These are phyloP conservation scores for Tetraneura akinire DNA, from an alignment of 1,140 invertebrate genomes.

Conservation along the genomic window DNA sequence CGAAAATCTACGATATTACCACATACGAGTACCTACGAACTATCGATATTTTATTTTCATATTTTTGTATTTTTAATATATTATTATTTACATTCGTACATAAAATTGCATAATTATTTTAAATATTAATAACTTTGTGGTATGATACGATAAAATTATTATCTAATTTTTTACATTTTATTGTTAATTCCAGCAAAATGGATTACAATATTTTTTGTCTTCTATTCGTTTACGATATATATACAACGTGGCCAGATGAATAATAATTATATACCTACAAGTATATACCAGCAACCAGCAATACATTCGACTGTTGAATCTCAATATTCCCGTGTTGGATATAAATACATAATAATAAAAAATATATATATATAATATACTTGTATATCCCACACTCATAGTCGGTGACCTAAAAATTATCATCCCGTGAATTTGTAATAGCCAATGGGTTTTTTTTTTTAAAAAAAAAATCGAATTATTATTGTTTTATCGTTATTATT, in stretches of 20 bases:
- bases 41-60: not conserved
- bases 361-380: not conserved
- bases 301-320: not conserved
- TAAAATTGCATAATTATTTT: too few species aligned
- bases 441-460: not conserved
- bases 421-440: constrained; percentile 27
- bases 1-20: constrained; percentile 12
- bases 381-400: not conserved
- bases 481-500: not conserved
- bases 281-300: too few species aligned
- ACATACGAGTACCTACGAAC: not conserved
- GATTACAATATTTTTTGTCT: too few species aligned
- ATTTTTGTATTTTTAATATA: too few species aligned
- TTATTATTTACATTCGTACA: too few species aligned
- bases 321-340: not conserved
- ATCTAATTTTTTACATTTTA: too few species aligned
- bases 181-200: too few species aligned
- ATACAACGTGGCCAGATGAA: not conserved
- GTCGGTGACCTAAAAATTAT: constrained; percentile 46
- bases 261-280: too few species aligned
- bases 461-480: constrained; percentile 23
- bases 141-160: too few species aligned
- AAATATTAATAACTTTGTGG: too few species aligned
- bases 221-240: not conserved
- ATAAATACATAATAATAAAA: not conserved